Conservation (phyloP, 2,113 vertebrate genomes). For the Hymenochirus boettgeri region DNA sequence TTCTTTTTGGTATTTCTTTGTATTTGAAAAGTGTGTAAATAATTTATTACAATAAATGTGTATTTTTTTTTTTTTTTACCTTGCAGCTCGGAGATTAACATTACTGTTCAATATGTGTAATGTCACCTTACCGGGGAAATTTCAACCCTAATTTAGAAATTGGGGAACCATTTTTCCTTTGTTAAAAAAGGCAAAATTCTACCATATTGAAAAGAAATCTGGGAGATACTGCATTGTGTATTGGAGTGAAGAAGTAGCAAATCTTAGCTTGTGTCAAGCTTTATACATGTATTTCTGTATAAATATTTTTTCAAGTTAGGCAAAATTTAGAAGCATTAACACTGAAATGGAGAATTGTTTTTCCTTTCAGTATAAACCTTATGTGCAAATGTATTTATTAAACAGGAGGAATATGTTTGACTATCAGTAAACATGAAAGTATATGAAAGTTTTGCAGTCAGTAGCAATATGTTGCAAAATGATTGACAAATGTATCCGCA, state of each 20-base stretch:
- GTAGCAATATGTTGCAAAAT: slow-evolving; percentile 9
- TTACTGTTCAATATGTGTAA: slow-evolving; percentile 30
- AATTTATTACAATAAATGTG: slow-evolving; percentile 76
- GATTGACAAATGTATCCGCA: not conserved
- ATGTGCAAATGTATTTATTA: slow-evolving; percentile 79
- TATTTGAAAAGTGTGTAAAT: slow-evolving; percentile 87
- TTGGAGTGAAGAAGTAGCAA: slow-evolving; percentile 76
- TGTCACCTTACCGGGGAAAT: not conserved
- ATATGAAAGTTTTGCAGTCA: slow-evolving; percentile 4
- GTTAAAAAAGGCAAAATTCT: slow-evolving; percentile 57
- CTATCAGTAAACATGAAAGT: not conserved
- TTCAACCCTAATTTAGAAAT: not conserved
- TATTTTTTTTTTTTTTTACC: slow-evolving; percentile 77
- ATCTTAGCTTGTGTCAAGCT: slow-evolving; percentile 99
- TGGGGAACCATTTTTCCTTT: slow-evolving; percentile 11
- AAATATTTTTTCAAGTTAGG: slow-evolving; percentile 71
- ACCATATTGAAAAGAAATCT: slow-evolving; percentile 36
- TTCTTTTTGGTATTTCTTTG: slow-evolving; percentile 85
- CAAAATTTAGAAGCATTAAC: slow-evolving; percentile 61
- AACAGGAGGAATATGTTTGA: slow-evolving; percentile 53
- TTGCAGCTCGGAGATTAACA: slow-evolving; percentile 50
- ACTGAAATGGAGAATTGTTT: slow-evolving; percentile 56
- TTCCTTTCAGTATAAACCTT: slow-evolving; percentile 41
- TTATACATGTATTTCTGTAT: slow-evolving; percentile 92
- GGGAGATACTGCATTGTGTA: slow-evolving; percentile 7